phyloP scores from a whole-genome alignment of 2,888 invertebrate species.

The Gibbula magus region DNA sequence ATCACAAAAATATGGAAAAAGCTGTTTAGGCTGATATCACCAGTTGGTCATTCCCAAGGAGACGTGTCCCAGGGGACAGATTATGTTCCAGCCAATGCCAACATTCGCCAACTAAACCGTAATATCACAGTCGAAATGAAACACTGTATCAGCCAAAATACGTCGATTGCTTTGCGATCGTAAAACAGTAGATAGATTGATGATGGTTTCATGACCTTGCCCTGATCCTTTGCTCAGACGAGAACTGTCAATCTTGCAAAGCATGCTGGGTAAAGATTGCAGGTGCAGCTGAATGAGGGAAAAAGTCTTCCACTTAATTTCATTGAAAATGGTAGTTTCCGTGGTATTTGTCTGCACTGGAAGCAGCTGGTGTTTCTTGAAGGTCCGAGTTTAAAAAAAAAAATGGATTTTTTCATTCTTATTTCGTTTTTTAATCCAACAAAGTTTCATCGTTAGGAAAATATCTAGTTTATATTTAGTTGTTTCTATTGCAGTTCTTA shows the following conservation, averaged over 20 bases:
- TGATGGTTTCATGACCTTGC: neutral
- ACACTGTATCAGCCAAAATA: neutral
- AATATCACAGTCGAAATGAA: neutral
- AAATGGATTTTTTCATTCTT: no score
- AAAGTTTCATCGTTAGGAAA: no score
- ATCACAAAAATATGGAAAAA: neutral
- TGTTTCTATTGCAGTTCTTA: no score
- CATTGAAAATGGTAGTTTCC: no score
- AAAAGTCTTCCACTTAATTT: no score
- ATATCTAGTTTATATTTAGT: no score
- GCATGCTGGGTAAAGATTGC: neutral
- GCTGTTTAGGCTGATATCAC: neutral
- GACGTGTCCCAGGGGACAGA: neutral
- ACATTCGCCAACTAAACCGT: neutral
- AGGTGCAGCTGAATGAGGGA: neutral
- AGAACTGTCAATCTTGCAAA: neutral
- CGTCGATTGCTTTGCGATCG: neutral
- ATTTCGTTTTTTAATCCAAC: no score
- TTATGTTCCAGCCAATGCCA: neutral
- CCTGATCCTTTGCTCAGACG: neutral
- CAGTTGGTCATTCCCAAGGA: neutral
- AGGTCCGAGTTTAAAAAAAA: no score
- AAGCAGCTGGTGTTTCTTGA: no score
- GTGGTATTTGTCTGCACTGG: no score
- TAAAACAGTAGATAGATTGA: conserved; percentile 17